Evolutionary conservation across 2,888 invertebrate species (phyloP), one percentile per base, ranked within the genome.

Genomic region (Cantharis rufa): DNA sequence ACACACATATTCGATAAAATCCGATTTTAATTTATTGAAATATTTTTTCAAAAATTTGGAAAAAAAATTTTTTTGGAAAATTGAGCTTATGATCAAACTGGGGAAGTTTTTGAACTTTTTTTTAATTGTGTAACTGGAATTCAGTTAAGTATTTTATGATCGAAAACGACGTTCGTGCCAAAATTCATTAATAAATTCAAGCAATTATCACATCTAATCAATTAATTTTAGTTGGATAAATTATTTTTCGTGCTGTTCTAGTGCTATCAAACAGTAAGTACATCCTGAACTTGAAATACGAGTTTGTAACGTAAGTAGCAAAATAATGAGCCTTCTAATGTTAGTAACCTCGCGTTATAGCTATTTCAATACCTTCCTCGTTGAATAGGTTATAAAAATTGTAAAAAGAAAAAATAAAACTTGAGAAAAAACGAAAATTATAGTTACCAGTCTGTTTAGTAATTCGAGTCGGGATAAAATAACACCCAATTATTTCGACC

Each of bases 321-420:
- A 74, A 74, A 70, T 74, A 74, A 70, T 74, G 74, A 74, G 70
- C 28, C 27, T 32, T 74, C 70, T 74, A 74, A 74, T 74, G 74
- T 74, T 74, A 74, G 28, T 74, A 74, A 74, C 74, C 74, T 74
- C 70, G 21, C 32, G 70, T 63, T 64, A 9, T 66, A 10, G 48
- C 48, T 48, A n/a, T 48, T 48, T 48, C n/a, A 32, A 48, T 48
- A 48, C 48, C 48, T 48, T 48, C 48, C 48, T n/a, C 7, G n/a
- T 13, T n/a, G 48, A 48, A 48, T 48, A n/a, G 48, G 48, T 7
- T 48, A 48, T 48, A 48, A n/a, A 48, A 32, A 32, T 32, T 32
- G 13, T 11, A 32, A 32, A 32, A n/a, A n/a, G n/a, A n/a, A n/a
- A n/a, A n/a, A n/a, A n/a, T n/a, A n/a, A n/a, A n/a, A n/a, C n/a